Base-by-base conservation (phyloP, 1,140 invertebrate species). In the Hycleus phaleratus region DNA sequence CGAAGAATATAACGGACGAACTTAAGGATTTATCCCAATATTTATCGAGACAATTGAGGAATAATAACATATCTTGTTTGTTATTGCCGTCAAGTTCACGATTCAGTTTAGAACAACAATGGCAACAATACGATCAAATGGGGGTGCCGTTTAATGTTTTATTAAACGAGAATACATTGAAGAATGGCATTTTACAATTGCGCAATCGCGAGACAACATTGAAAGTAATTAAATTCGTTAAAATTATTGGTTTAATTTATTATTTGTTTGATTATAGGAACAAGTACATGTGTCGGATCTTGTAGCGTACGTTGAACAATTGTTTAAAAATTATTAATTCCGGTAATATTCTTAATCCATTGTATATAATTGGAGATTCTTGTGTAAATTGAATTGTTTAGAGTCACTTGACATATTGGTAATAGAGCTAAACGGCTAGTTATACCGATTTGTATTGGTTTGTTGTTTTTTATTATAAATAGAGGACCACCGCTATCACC, bases 161-260 rank as follows among this genome's bases (percentile, higher is more conserved):
- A 3, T 69, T 90, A 9, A 78, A 82, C 70, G 79, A 81, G 50
- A 75, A 74, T 39, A 85, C 85, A 51, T 73, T 91, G 3, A 79
- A 80, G 62, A 83, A 79, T 75, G 90, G 90, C n/a, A 79, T 91
- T 57, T 73, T 86, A 56, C 73, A 79, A 61, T 71, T 93, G 56
- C 76, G 85, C 38, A 87, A 79, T 68, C 79, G 88, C 61, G 86
- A 86, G 65, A 91, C 89, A 3, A 87, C 85, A 55, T 73, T 90
- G 32, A 75, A 79, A 71, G 80, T 78, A 68, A 45, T 38, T 39
- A 45, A 18, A 10, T 49, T 56, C 18, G 39, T 59, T 47, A 26
- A 39, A 54, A 46, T 51, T 49, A 52, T 48, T 46, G 49, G 47
- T 11, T 42, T 43, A 46, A 47, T 58, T 43, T 46, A 25, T 61